A percentile compares a stretch with the other conserved stretches of the same genome.
Evolutionary conservation across 1,140 invertebrate genomes (phyloP).

Genomic region (Melanaphis sacchari): DNA sequence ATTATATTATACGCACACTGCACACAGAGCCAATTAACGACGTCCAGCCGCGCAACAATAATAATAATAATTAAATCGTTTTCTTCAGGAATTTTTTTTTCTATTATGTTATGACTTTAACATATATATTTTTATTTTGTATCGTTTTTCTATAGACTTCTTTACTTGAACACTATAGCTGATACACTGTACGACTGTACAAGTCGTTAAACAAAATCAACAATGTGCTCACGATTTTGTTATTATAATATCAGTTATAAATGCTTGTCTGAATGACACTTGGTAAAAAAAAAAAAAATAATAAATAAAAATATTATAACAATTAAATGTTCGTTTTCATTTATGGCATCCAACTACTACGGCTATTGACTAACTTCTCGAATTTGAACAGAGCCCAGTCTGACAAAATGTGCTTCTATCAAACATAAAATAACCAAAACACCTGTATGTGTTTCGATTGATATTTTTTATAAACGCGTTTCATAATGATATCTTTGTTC

Average conservation of each 20-base stretch:
- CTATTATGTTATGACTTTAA: neutral
- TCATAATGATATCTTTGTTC: neutral
- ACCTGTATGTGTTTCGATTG: neutral
- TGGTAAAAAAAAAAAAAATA: no score
- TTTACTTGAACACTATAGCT: neutral
- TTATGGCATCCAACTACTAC: neutral
- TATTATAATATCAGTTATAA: neutral
- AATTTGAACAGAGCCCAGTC: neutral
- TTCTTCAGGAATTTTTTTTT: neutral
- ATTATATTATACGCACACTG: neutral
- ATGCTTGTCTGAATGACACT: neutral
- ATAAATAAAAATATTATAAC: no score
- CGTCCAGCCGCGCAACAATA: neutral
- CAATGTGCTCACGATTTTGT: neutral
- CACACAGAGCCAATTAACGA: constrained; percentile 25
- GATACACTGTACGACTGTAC: no score
- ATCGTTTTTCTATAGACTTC: neutral
- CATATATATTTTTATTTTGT: neutral
- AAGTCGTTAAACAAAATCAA: neutral
- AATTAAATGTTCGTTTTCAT: neutral
- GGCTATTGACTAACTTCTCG: neutral
- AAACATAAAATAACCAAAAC: neutral
- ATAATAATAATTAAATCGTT: neutral
- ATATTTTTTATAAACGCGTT: neutral
- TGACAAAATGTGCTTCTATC: neutral